Percentiles rank a stretch among this genome's conserved stretches.
These are phyloP conservation scores for Scaptomyza pallida DNA, from an alignment of 1,140 invertebrate species.

Conservation along the genomic window DNA sequence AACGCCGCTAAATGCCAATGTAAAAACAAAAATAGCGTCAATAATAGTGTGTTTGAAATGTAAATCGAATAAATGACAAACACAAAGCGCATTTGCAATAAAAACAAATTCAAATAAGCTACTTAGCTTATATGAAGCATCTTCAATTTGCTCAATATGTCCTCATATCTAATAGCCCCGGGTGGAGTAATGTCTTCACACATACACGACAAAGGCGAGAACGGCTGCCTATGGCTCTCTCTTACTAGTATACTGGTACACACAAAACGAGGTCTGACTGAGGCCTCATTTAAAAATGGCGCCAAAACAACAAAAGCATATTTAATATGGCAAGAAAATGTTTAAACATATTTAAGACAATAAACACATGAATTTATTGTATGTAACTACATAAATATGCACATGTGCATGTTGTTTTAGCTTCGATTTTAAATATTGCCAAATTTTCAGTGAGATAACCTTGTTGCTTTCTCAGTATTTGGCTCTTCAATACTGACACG, in stretches of 20 bases:
- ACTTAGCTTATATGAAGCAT: constrained; percentile 23
- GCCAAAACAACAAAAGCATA: constrained; percentile 51
- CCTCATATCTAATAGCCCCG: constrained; percentile 12
- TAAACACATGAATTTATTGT: neutral
- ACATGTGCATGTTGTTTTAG: neutral
- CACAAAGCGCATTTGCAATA: constrained; percentile 34
- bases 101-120: constrained; percentile 49
- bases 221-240: constrained; percentile 41
- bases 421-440: neutral
- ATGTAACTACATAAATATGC: neutral
- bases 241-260: constrained; percentile 39
- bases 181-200: constrained; percentile 21
- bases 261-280: constrained; percentile 37
- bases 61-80: constrained; percentile 25
- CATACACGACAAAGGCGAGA: constrained; percentile 25
- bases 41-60: constrained; percentile 39
- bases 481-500: neutral
- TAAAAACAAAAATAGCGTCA: constrained; percentile 76
- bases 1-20: constrained; percentile 50
- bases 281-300: constrained; percentile 61
- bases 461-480: neutral
- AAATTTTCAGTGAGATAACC: neutral
- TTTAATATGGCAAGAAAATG: neutral
- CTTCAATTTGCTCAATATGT: constrained; percentile 8
- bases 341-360: constrained; percentile 6